These are phyloP conservation scores for Pimephales promelas DNA, from an alignment of 2,113 vertebrate genomes.

Conservation along the genomic window DNA sequence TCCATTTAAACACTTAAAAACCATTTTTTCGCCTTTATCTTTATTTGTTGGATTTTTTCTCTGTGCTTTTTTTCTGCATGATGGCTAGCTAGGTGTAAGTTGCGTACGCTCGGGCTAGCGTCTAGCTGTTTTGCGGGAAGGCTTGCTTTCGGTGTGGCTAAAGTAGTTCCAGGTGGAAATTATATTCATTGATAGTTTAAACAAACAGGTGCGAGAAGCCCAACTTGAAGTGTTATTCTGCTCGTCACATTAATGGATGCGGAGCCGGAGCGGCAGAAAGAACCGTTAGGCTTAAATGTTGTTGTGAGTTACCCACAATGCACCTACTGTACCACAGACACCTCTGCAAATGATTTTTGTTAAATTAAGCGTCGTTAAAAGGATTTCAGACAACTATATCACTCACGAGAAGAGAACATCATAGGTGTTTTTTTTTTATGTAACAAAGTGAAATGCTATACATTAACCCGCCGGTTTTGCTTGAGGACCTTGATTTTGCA, in stretches of 20 bases:
- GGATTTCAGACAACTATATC: neutral
- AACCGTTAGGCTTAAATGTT: neutral
- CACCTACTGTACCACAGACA: conserved; percentile 5
- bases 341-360: neutral
- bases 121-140: conserved; percentile 8
- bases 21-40: conserved; percentile 29
- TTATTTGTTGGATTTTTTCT: conserved; percentile 42
- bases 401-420: conserved; percentile 1
- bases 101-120: neutral
- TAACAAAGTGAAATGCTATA: conserved; percentile 1
- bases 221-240: conserved; percentile 34
- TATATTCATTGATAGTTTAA: conserved; percentile 53
- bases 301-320: neutral
- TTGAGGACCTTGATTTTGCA: neutral
- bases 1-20: conserved; percentile 73
- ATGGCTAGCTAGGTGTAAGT: conserved; percentile 45
- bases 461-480: conserved; percentile 6
- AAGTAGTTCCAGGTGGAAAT: conserved; percentile 42
- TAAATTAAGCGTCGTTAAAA: conserved; percentile 25
- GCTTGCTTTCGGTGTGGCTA: conserved; percentile 5
- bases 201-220: conserved; percentile 49
- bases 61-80: conserved; percentile 24
- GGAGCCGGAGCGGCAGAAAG: conserved; percentile 4
- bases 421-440: neutral
- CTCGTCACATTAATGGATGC: conserved; percentile 32